These are phyloP conservation scores for Castor canadensis DNA, from an alignment of 2,113 vertebrate genomes.

Conservation along the genomic window DNA sequence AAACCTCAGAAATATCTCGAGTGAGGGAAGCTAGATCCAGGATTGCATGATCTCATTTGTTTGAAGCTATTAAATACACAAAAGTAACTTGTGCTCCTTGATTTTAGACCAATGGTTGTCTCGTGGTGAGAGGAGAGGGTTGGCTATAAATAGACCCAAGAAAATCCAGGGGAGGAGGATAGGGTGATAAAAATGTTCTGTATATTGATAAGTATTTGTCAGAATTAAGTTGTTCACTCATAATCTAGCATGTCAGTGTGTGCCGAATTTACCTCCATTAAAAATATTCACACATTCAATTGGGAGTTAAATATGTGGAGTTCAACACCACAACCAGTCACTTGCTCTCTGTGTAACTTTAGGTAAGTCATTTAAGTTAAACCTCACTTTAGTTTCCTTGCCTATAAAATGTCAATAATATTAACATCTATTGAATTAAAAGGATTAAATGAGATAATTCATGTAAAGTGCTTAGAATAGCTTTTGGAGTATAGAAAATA, in stretches of 20 bases:
- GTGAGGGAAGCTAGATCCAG: background rate
- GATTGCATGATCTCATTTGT: background rate
- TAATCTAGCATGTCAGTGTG: background rate
- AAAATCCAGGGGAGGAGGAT: no score
- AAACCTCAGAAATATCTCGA: background rate
- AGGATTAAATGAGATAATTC: no score
- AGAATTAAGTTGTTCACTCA: background rate
- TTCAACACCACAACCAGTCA: no score
- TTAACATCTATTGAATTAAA: no score
- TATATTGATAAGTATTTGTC: background rate
- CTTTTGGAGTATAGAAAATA: no score
- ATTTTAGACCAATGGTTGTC: background rate
- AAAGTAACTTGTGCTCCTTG: background rate
- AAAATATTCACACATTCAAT: background rate
- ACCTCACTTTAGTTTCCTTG: no score
- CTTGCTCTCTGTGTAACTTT: no score
- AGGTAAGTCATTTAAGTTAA: no score
- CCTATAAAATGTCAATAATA: no score
- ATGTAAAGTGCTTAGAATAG: no score
- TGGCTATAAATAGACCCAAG: background rate
- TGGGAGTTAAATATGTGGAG: no score
- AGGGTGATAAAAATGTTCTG: background rate
- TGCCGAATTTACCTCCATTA: background rate
- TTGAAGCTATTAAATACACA: background rate
- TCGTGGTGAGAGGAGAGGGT: no score